These are phyloP conservation scores for Buphagus erythrorhynchus DNA, from an alignment of 2,797 vertebrate species.

Conservation along the genomic window DNA sequence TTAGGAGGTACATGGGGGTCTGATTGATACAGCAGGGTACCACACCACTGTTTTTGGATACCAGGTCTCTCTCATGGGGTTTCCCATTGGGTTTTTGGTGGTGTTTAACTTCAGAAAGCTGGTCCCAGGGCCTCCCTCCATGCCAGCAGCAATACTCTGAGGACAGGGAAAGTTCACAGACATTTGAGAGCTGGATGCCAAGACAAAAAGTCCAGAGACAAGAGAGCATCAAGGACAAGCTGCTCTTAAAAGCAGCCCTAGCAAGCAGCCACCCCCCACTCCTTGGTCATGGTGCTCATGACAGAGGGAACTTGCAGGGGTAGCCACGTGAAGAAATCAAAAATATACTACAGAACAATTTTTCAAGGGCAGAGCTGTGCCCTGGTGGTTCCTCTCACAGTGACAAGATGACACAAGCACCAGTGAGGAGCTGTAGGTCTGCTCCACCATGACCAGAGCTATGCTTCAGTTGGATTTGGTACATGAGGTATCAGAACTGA, in stretches of 20 bases:
- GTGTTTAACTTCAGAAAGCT: background rate
- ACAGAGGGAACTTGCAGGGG: background rate
- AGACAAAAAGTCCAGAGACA: background rate
- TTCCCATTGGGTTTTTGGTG: fast-evolving
- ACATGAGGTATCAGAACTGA: background rate
- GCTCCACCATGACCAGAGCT: fast-evolving
- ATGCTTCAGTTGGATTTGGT: background rate
- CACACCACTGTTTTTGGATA: background rate
- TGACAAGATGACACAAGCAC: background rate
- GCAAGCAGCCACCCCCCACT: fast-evolving
- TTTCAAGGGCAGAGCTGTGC: background rate
- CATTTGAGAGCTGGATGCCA: background rate
- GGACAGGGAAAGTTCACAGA: background rate
- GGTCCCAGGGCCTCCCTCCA: background rate
- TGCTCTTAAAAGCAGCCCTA: background rate
- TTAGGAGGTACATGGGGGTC: background rate
- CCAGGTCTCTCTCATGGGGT: background rate
- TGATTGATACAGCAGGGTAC: background rate
- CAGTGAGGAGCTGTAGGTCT: background rate
- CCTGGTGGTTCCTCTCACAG: background rate
- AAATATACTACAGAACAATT: background rate
- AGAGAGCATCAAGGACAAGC: background rate
- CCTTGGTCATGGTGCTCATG: background rate
- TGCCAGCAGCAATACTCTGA: background rate
- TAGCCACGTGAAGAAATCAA: fast-evolving